Percentiles rank a stretch among this genome's conserved stretches.
These are phyloP conservation scores for Potamilus streckersoni DNA, from an alignment of 1,140 invertebrate species.

Conservation along the genomic window DNA sequence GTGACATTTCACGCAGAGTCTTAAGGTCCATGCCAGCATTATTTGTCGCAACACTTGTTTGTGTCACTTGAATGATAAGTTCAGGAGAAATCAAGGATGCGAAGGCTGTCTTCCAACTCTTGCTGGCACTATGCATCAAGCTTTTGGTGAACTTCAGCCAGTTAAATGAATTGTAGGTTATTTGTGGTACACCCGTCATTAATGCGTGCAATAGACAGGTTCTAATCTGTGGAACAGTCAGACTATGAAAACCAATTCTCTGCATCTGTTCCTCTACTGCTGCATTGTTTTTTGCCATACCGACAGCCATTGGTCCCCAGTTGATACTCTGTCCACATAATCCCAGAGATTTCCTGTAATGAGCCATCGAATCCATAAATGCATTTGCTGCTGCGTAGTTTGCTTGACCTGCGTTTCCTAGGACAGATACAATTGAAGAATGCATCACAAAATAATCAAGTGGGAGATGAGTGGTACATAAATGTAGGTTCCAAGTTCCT, in stretches of 20 bases:
- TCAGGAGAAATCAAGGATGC: slow-evolving; percentile 1
- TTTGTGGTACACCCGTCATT: slow-evolving; percentile 9
- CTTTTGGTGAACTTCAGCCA: slow-evolving; percentile 1
- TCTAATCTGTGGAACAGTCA: neutral
- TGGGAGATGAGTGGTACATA: slow-evolving; percentile 30
- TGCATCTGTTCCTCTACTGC: slow-evolving; percentile 10
- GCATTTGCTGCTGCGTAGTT: slow-evolving; percentile 51
- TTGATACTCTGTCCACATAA: slow-evolving; percentile 34
- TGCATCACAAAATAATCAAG: slow-evolving; percentile 53
- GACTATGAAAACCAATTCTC: slow-evolving; percentile 7
- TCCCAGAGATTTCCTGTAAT: slow-evolving; percentile 33
- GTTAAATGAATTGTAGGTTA: slow-evolving; percentile 11
- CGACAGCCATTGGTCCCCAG: slow-evolving; percentile 14
- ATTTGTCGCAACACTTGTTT: neutral
- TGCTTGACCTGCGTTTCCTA: slow-evolving; percentile 48
- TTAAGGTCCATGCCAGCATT: slow-evolving; percentile 1
- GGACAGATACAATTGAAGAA: slow-evolving; percentile 42
- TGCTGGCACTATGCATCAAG: neutral
- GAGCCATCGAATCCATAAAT: slow-evolving; percentile 47
- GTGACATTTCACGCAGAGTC: neutral
- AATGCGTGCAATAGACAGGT: slow-evolving; percentile 14
- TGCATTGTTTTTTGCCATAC: slow-evolving; percentile 13
- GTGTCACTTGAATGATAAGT: neutral
- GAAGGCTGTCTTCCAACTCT: neutral
- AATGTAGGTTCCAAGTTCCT: slow-evolving; percentile 54